These are phyloP conservation scores for Neosilurus mollespiculum DNA, from an alignment of 2,797 vertebrate genomes.

Conservation along the genomic window DNA sequence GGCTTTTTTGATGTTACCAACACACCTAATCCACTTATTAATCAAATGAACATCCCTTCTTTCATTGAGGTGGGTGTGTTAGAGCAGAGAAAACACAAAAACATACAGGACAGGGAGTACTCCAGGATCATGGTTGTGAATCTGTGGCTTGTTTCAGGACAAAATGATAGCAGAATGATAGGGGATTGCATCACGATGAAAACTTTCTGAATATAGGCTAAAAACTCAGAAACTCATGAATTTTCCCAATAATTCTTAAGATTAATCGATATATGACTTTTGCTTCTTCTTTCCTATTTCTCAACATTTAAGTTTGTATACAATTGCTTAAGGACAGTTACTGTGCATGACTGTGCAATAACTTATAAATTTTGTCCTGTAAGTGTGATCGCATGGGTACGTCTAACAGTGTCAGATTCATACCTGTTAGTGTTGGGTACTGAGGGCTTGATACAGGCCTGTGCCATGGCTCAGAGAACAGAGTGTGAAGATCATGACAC, in stretches of 20 bases:
- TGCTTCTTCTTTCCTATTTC: background rate
- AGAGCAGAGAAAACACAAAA: background rate
- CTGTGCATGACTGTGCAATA: background rate
- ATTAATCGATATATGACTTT: background rate
- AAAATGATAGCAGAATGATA: background rate
- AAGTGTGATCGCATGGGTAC: no score
- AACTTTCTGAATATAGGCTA: background rate
- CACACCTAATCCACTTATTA: background rate
- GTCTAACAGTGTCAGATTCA: background rate
- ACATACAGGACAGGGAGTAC: background rate
- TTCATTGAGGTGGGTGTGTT: background rate
- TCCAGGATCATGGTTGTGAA: background rate
- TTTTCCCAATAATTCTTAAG: background rate
- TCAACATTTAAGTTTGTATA: constrained; percentile 21
- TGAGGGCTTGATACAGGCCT: background rate
- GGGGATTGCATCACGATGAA: background rate
- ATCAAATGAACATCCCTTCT: background rate
- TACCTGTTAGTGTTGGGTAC: background rate
- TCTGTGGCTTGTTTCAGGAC: background rate
- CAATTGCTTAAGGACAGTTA: background rate
- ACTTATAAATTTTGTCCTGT: background rate
- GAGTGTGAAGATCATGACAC: background rate
- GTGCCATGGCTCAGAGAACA: background rate
- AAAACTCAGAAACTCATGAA: background rate
- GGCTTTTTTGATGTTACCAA: background rate